A percentile compares a stretch with the other conserved stretches of the same genome.
phyloP scores from a whole-genome alignment of 2,888 invertebrate species.

The Chymomyza caudatula region DNA sequence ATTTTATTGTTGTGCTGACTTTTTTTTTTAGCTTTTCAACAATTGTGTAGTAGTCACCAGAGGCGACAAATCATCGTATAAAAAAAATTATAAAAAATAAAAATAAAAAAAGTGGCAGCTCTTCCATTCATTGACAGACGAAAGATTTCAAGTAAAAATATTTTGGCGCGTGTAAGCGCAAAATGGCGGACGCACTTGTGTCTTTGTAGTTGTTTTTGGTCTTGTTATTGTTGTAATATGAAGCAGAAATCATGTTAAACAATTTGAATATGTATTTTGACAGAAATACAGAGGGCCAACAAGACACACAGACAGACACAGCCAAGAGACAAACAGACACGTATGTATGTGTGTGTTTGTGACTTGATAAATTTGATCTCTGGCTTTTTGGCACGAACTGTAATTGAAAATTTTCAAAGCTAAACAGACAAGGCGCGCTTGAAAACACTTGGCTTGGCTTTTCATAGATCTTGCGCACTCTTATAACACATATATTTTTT shows the following conservation, averaged over 20 bases:
- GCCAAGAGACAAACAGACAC: too few species aligned
- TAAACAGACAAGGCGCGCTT: constrained; percentile 29
- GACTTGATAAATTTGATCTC: constrained; percentile 59
- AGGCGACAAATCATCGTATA: constrained; percentile 10
- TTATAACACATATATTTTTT: not conserved
- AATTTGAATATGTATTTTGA: constrained; percentile 52
- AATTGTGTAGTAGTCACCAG: constrained; percentile 33
- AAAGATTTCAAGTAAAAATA: constrained; percentile 17
- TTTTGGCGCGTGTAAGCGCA: constrained; percentile 52
- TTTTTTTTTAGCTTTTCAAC: constrained; percentile 41
- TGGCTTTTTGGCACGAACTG: constrained; percentile 69
- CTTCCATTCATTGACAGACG: constrained; percentile 60
- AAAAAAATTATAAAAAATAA: constrained; percentile 18
- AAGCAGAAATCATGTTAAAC: constrained; percentile 61
- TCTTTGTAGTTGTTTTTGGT: not conserved
- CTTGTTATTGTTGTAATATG: constrained; percentile 50
- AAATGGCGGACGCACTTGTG: constrained; percentile 21
- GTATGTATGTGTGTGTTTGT: constrained; percentile 8
- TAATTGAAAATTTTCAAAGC: constrained; percentile 64
- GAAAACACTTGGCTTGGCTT: constrained; percentile 50
- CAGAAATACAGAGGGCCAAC: constrained; percentile 32
- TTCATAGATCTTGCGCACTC: constrained; percentile 1
- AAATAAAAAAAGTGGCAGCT: constrained; percentile 31
- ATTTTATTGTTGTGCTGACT: not conserved
- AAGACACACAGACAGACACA: constrained; percentile 22